A percentile compares a stretch with the other conserved stretches of the same genome.
phyloP scores from a whole-genome alignment of 2,113 vertebrate genomes.

The Lota lota region DNA sequence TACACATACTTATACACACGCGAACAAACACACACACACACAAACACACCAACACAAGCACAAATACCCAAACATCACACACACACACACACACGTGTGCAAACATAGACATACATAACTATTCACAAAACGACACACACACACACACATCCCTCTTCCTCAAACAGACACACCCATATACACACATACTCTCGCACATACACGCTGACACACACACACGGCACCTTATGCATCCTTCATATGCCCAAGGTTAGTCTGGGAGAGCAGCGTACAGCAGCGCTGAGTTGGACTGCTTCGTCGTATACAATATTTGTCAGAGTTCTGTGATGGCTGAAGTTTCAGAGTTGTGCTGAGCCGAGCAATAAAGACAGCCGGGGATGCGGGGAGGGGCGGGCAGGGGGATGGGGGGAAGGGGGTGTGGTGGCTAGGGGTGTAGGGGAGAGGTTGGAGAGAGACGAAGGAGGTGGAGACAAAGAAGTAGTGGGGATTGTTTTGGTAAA shows the following conservation, averaged over 20 bases:
- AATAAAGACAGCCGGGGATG: constrained; percentile 31
- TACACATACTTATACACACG: not conserved
- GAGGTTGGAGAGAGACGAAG: constrained; percentile 37
- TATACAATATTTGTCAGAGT: constrained; percentile 64
- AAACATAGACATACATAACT: too few species aligned
- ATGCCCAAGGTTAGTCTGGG: constrained; percentile 60
- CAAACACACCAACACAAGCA: constrained; percentile 10
- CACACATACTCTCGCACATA: not conserved
- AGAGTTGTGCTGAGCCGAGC: constrained; percentile 19
- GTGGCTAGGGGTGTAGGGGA: constrained; percentile 3
- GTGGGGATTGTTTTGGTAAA: too few species aligned
- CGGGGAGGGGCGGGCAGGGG: not conserved
- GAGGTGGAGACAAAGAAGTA: constrained; percentile 17
- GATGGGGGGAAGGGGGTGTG: not conserved
- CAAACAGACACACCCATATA: constrained; percentile 7
- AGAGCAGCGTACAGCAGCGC: constrained; percentile 33
- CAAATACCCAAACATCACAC: not conserved
- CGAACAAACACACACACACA: not conserved
- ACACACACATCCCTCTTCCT: constrained; percentile 15
- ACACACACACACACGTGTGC: constrained; percentile 2
- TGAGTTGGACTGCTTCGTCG: constrained; percentile 47
- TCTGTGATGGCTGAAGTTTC: constrained; percentile 16
- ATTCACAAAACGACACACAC: constrained; percentile 25
- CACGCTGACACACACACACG: too few species aligned
- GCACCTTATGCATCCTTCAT: constrained; percentile 47